These are phyloP conservation scores for Cyanocitta stelleri DNA, from an alignment of 2,113 vertebrate genomes.

Conservation along the genomic window DNA sequence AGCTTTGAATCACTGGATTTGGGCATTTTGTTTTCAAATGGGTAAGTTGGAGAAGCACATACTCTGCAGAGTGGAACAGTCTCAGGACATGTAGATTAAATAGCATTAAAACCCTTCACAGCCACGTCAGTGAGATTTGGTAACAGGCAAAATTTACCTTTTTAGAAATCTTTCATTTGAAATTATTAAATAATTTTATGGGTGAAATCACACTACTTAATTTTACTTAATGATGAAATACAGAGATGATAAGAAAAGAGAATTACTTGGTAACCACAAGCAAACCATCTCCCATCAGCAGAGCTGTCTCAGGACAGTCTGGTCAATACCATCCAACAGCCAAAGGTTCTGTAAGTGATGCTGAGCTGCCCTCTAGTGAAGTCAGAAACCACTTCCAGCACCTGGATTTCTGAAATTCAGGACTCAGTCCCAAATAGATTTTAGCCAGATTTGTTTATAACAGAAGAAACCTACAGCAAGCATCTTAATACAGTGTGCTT, in stretches of 20 bases:
- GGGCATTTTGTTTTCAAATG: neutral
- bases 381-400: neutral
- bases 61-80: neutral
- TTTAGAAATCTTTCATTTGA: neutral
- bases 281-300: neutral
- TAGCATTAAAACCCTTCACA: neutral
- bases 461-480: neutral
- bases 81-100: neutral
- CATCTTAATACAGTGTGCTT: neutral
- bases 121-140: neutral
- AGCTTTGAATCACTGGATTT: neutral
- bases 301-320: neutral
- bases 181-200: neutral
- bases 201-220: neutral
- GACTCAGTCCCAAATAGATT: neutral
- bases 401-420: neutral
- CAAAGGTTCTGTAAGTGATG: neutral
- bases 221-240: neutral
- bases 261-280: neutral
- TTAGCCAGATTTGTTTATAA: neutral
- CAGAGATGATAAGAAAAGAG: neutral
- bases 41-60: neutral
- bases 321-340: neutral
- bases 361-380: constrained; percentile 52
- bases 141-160: neutral